These are phyloP conservation scores for Montipora efflorescens DNA, from an alignment of 64 coral and sea anemone genomes.

Conservation along the genomic window DNA sequence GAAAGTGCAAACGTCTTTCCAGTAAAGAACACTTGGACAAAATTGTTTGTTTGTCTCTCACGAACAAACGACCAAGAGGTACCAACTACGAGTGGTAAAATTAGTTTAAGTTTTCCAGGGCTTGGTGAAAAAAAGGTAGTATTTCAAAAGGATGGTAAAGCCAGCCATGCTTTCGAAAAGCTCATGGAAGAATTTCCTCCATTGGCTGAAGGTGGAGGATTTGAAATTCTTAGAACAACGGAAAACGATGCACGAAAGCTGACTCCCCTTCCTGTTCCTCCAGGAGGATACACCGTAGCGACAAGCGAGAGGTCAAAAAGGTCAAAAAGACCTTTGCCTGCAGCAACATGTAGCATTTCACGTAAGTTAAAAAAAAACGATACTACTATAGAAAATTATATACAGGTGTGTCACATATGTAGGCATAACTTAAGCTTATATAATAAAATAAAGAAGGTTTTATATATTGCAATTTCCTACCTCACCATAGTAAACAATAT, in stretches of 20 bases:
- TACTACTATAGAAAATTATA: neutral
- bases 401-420: neutral
- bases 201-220: constrained; percentile 7
- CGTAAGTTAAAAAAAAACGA: neutral
- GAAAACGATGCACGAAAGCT: neutral
- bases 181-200: constrained; percentile 8
- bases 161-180: constrained; percentile 12
- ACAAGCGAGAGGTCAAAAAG: neutral
- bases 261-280: constrained; percentile 1
- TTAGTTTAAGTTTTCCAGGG: neutral
- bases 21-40: constrained; percentile 16
- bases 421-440: neutral
- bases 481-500: neutral
- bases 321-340: neutral
- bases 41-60: constrained; percentile 7
- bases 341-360: neutral
- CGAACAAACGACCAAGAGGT: neutral
- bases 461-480: neutral
- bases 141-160: constrained; percentile 28
- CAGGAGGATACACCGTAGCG: constrained; percentile 24
- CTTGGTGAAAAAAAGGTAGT: constrained; percentile 20
- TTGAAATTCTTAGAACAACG: constrained; percentile 22
- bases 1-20: neutral
- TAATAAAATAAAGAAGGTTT: neutral
- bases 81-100: neutral